Evolutionary conservation across 2,888 invertebrate species (phyloP), one percentile per base, ranked within the genome.

Genomic region (Dugesia japonica): DNA sequence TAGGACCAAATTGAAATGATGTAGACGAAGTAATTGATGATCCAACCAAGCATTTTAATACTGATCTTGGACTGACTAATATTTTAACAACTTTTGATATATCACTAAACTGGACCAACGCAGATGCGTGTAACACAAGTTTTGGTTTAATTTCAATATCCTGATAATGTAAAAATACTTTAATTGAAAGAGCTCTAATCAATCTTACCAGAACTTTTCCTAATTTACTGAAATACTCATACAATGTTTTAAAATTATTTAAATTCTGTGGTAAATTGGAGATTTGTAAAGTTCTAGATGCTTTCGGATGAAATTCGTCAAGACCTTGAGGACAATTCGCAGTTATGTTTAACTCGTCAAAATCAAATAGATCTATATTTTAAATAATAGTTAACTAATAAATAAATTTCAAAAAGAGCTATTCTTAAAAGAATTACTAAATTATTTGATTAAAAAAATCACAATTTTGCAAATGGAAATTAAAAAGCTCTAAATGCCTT

Each of bases 131-230:
- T 87, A 84, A 83, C 15, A 85, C 82, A 26, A 94, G 92, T 85
- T 94, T 93, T 86, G 94, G 93, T 86, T 95, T 95, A 81, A 97
- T 92, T 86, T 97, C 95, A 83, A 97, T 92, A 87, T 95, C 95
- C 89, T 89, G 83, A 1, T 81, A 83, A 80, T 79, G 77, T 79
- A 77, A 31, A 71, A 26, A 23, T 71, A 13, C 17, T 26, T 9
- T 9, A 20, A 4, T 20, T 27, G 28, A 73, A 27, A 73, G 26
- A 7, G 20, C 17, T 13, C 17, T 38, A 13, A 13, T 13, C 9
- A 38, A 9, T 87, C 88, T 86, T 83, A 89, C 89, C 82, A 97
- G 91, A 82, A 97, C 94, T 86, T 94, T 91, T 75, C 97, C 97
- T 86, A 92, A 95, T 82, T 90, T 90, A 83, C 92, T 92, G 85